These are phyloP conservation scores for Cheilosia vernalis DNA, from an alignment of 2,888 invertebrate genomes.

Conservation along the genomic window DNA sequence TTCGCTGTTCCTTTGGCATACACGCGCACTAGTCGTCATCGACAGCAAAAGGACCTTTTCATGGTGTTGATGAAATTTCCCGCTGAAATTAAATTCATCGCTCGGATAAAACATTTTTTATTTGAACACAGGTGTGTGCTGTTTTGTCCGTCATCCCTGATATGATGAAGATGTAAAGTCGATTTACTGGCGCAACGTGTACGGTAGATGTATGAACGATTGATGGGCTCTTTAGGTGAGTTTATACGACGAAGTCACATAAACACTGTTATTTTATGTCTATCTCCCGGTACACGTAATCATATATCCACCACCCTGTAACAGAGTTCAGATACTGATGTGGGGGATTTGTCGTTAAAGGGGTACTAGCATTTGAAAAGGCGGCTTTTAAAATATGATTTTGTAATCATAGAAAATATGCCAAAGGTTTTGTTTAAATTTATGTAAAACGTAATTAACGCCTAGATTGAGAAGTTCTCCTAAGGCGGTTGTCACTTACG, in stretches of 20 bases:
- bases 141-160: not conserved
- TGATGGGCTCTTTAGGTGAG: conserved; percentile 35
- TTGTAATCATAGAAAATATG: too few species aligned
- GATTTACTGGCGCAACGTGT: not conserved
- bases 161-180: conserved; percentile 15
- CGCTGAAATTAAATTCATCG: conserved; percentile 65
- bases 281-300: not conserved
- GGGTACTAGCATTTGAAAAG: too few species aligned
- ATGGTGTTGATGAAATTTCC: conserved; percentile 53
- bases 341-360: not conserved
- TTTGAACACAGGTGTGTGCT: not conserved
- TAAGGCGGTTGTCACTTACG: too few species aligned
- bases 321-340: not conserved
- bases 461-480: too few species aligned
- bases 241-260: conserved; percentile 29
- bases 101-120: conserved; percentile 16
- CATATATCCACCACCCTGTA: not conserved
- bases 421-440: too few species aligned
- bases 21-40: not conserved
- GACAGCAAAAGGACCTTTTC: conserved; percentile 19
- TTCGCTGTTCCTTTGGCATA: not conserved
- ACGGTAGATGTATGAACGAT: conserved; percentile 23
- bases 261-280: conserved; percentile 18
- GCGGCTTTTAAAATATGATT: too few species aligned
- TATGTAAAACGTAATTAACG: too few species aligned